Evolutionary conservation across 2,797 vertebrate species (phyloP).

Genomic region (Allobates femoralis): DNA sequence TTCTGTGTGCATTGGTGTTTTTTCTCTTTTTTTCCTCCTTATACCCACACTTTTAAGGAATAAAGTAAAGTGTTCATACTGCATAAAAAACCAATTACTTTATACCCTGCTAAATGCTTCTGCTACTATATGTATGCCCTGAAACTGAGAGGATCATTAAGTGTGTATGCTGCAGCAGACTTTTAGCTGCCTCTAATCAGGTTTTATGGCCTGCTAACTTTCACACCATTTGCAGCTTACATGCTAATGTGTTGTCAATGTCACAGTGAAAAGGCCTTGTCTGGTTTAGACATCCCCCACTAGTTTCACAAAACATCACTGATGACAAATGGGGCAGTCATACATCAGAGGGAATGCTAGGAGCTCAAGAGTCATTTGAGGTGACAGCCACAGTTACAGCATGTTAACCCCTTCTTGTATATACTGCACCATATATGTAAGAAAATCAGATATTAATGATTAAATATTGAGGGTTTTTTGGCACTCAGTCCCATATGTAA

Average conservation of each 20-base stretch:
- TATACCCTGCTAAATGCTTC: constrained; percentile 3
- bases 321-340: background rate
- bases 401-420: background rate
- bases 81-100: background rate
- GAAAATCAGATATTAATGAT: background rate
- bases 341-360: background rate
- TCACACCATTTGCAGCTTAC: constrained; percentile 13
- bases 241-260: constrained; percentile 15
- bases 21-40: background rate
- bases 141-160: constrained; percentile 12
- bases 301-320: background rate
- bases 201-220: constrained; percentile 32
- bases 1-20: background rate
- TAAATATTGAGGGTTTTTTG: no score
- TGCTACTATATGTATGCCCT: background rate
- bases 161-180: background rate
- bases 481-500: no score
- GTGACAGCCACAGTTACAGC: background rate
- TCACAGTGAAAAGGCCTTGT: constrained; percentile 9
- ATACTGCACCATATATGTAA: background rate
- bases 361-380: background rate
- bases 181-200: constrained; percentile 20
- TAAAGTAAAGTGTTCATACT: background rate
- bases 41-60: background rate
- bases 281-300: background rate